phyloP scores from a whole-genome alignment of 1,140 invertebrate species.

The Lysiphlebus fabarum region DNA sequence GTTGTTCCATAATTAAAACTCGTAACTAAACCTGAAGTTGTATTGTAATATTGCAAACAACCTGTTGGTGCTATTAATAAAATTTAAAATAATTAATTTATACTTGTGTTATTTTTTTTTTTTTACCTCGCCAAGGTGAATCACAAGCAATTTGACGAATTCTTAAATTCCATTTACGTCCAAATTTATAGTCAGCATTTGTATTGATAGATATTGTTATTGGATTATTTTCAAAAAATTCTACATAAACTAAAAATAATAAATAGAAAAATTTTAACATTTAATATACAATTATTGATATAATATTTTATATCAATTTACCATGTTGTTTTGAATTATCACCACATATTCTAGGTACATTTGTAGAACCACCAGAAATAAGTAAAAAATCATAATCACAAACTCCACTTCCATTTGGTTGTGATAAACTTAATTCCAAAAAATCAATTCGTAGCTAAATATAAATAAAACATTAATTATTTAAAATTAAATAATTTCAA shows the following conservation, averaged over 20 bases:
- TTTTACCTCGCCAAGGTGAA: conserved; percentile 61
- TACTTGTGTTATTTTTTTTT: conserved; percentile 14
- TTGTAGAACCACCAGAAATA: conserved; percentile 64
- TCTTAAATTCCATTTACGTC: conserved; percentile 74
- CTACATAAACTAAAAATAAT: conserved; percentile 62
- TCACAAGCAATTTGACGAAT: conserved; percentile 72
- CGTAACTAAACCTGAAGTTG: conserved; percentile 61
- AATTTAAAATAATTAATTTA: conserved; percentile 16
- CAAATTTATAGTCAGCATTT: conserved; percentile 57
- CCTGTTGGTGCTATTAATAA: conserved; percentile 66
- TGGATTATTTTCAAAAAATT: conserved; percentile 66
- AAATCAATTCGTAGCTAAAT: conserved; percentile 75
- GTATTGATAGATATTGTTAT: conserved; percentile 69
- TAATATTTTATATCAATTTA: conserved; percentile 34
- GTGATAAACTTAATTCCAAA: conserved; percentile 67
- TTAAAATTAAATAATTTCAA: not conserved
- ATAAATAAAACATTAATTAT: conserved; percentile 12
- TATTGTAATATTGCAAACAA: conserved; percentile 75
- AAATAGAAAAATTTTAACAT: conserved; percentile 5
- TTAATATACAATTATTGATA: conserved; percentile 6
- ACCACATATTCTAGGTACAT: conserved; percentile 72
- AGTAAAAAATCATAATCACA: conserved; percentile 70
- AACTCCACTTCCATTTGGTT: conserved; percentile 69
- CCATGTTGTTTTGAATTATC: conserved; percentile 76
- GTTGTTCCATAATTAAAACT: conserved; percentile 74